Base-by-base conservation (phyloP, 2,888 invertebrate species). In the Cryptophagus acutangulus region DNA sequence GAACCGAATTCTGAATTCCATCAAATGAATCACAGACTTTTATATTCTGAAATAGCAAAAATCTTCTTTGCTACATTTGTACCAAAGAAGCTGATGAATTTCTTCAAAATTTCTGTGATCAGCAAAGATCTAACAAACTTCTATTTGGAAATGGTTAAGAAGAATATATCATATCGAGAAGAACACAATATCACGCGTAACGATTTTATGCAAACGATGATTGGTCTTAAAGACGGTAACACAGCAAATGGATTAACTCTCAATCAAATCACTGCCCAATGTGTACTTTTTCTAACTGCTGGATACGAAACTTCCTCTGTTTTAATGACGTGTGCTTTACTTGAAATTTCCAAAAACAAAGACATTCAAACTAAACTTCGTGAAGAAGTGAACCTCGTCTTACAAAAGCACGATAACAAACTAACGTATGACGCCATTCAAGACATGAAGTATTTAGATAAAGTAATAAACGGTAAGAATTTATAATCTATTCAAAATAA, bases 201-300 rank as follows among this genome's bases (percentile, higher is more conserved):
- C 38, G 74, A 77, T 49, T 77, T 74, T 41, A 57, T 77, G 14
- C 71, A 75, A 40, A 49, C 72, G 20, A 50, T 74, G 39, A 61
- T 74, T 2, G 35, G 43, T 2, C n/a, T n/a, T n/a, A n/a, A n/a
- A n/a, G n/a, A n/a, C n/a, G n/a, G n/a, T n/a, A n/a, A n/a, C 3
- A n/a, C n/a, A n/a, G n/a, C n/a, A 2, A 42, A 48, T 14, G 41
- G 41, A 16, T 26, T 34, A 33, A 24, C 25, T 2, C 39, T 52
- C 2, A 43, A 48, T 1, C 4, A 44, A 31, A 17, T 55, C n/a
- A 43, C 45, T 2, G 52, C 52, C 1, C 55, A 55, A 18, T 44
- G 48, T 37, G 50, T 52, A 14, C 17, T 51, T 8, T 51, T 51
- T 35, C 49, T 51, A 24, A 18, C 41, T 24, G 54, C 46, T 2